Evolutionary conservation across 53 echinoderm and acorn worm species (phyloP), one percentile per base, ranked within the genome.

Genomic region (Crossaster papposus): DNA sequence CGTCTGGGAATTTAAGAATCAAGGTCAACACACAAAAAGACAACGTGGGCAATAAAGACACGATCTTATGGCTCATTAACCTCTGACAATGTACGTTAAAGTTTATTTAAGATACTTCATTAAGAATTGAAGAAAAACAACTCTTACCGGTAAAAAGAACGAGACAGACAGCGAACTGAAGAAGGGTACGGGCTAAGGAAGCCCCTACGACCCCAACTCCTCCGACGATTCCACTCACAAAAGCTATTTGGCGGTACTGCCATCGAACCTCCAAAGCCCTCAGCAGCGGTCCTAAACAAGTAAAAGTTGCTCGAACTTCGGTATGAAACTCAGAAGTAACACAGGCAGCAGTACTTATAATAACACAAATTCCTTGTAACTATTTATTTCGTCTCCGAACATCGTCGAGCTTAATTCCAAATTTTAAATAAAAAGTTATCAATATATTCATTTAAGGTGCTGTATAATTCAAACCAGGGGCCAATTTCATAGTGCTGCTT

Each of bases 171-270:
- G 55, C 72, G 52, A 87, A 72, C 17, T 76, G 73, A 35, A 87
- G 23, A 14, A 77, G 26, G 22, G 54, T 72, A 2, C 54, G 22
- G 23, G 87, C 36, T 12, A 33, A 26, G 7, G 87, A 87, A 0
- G 87, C 87, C 23, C 44, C 87, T n/a, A 87, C 36, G 2, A 87
- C 77, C 23, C 87, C 87, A 36, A 77, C 35, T 17, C 87, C 87
- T 0, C n/a, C 87, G 0, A 77, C 36, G 55, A 87, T 76, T 32
- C 87, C 87, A 32, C 87, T 35, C 54, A 87, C 87, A 29, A 77
- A 62, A 23, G 76, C 87, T 34, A 77, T 34, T 4, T 77, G 62
- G 6, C 24, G 87, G 14, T 87, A 77, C n/a, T 18, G 28, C 14
- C 35, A 87, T 58, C 28, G 30, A 12, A 23, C 62, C 36, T 87